Evolutionary conservation across 2,888 invertebrate genomes (phyloP), one percentile per base, ranked within the genome.

Genomic region (Nephrotoma flavescens): DNA sequence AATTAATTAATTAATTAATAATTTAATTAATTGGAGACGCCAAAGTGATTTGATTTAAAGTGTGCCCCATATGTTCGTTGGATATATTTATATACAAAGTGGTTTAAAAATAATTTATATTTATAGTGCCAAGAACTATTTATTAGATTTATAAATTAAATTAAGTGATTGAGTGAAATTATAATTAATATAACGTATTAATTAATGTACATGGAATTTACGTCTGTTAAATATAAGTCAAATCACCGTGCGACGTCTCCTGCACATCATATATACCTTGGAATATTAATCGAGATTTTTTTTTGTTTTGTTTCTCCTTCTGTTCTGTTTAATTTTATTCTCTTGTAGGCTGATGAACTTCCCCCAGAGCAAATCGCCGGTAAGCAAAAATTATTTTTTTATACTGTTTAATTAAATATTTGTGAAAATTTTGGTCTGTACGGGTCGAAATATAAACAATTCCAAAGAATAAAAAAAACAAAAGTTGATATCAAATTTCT

Each of bases 301-400:
- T 71, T 9, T 71, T 19, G 19, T 0, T 19, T 31, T 31, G 31
- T 31, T 31, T 31, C 31, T 31, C 31, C 31, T 31, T 31, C 31
- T 31, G 31, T 71, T 71, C 31, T 31, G 9, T 71, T 84, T 84
- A 84, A 84, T 45, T 41, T 86, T 52, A 41, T 86, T 52, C 86
- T 87, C 86, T 87, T 87, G 1, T 93, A 97, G 96, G 96, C 95
- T 90, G 96, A 97, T 92, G 97, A 97, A 93, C 94, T 97, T 91
- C 97, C 97, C 88, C 94, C 97, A 92, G 97, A 97, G 94, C 97
- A 97, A 93, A 95, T 97, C 90, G 96, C 96, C 92, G 96, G 96
- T 97, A 93, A 94, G 95, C 94, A 83, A 85, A 41, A 84, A 31
- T 45, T 31, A 31, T 2, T 45, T 88, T 42, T 5, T 12, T n/a